These are phyloP conservation scores for Alligator mississippiensis DNA, from an alignment of 2,113 vertebrate genomes.

Conservation along the genomic window DNA sequence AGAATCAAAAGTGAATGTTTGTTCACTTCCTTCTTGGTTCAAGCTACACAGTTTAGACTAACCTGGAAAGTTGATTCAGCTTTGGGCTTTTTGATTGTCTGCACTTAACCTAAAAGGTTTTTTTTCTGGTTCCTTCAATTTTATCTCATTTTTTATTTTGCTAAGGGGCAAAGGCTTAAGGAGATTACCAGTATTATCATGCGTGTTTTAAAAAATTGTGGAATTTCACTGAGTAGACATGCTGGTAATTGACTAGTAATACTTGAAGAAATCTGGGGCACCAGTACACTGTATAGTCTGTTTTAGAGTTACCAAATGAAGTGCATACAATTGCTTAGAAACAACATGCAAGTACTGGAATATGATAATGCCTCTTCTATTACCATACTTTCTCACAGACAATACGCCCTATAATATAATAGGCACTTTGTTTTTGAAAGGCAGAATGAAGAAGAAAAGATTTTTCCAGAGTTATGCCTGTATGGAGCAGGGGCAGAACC, in stretches of 20 bases:
- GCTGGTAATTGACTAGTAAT: not conserved
- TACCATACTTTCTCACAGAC: not conserved
- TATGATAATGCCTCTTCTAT: slow-evolving; percentile 22
- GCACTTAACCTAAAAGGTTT: not conserved
- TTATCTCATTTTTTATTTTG: not conserved
- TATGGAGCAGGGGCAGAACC: no score
- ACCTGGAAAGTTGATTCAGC: no score
- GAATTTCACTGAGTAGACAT: not conserved
- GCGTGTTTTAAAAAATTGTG: not conserved
- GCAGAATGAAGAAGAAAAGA: no score
- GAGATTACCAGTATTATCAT: not conserved
- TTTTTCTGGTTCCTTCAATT: not conserved
- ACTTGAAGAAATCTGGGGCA: not conserved
- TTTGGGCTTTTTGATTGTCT: no score
- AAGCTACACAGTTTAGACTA: no score
- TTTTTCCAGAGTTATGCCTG: no score
- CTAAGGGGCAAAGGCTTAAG: not conserved
- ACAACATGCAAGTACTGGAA: not conserved
- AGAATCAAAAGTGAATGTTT: no score
- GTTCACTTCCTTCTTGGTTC: no score
- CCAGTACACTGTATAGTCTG: not conserved
- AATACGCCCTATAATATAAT: no score
- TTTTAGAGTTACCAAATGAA: not conserved
- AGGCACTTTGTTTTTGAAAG: no score
- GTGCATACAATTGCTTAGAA: not conserved